Evolutionary conservation across 2,113 vertebrate species (phyloP).

Genomic region (Pimephales promelas): DNA sequence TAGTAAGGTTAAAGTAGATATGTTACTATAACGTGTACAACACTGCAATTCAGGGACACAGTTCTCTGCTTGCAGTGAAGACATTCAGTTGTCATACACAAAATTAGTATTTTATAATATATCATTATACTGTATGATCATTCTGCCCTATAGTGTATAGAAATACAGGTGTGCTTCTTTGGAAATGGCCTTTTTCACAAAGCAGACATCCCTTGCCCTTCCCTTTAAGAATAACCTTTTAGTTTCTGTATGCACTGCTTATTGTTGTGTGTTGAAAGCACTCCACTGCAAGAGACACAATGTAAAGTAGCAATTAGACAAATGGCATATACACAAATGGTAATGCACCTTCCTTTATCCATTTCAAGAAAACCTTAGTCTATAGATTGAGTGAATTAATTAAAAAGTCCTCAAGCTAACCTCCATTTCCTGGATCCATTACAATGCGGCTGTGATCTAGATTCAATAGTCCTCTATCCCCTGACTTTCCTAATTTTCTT

Average conservation of each 20-base stretch:
- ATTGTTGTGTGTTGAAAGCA: conserved; percentile 6
- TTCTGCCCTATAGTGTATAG: not conserved
- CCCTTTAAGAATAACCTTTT: not conserved
- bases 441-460: conserved; percentile 38
- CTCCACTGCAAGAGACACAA: not conserved
- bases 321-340: not conserved
- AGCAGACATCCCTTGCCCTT: not conserved
- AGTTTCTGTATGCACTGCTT: not conserved
- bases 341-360: not conserved
- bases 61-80: not conserved
- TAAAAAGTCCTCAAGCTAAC: conserved; percentile 12
- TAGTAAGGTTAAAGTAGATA: no score
- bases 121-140: not conserved
- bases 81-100: not conserved
- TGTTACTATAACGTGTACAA: no score
- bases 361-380: not conserved
- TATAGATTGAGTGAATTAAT: conserved; percentile 35
- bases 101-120: not conserved
- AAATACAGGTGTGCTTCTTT: not conserved
- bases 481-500: conserved; percentile 22
- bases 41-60: not conserved
- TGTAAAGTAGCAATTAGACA: conserved; percentile 21
- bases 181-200: not conserved
- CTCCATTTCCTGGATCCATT: conserved; percentile 24
- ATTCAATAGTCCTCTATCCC: conserved; percentile 36